A percentile compares a stretch with the other conserved stretches of the same genome.
Conservation (phyloP, 2,888 invertebrate genomes). For the Parnassius mnemosyne region DNA sequence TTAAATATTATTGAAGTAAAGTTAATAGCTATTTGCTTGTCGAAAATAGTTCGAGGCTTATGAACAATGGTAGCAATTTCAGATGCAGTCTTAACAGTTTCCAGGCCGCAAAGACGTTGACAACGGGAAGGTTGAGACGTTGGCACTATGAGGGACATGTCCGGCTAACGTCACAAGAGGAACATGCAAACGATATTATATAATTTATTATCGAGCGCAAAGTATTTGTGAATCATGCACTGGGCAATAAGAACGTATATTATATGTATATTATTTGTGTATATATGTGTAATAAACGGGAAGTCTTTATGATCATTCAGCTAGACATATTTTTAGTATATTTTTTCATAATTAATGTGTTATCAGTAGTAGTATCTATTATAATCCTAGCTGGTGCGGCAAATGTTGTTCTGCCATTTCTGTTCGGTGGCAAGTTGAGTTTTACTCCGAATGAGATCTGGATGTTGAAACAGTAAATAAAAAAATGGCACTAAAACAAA, state of each 20-base stretch:
- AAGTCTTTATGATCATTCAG: no score
- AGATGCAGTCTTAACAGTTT: slow-evolving; percentile 51
- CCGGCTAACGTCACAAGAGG: slow-evolving; percentile 54
- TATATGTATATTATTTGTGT: background rate
- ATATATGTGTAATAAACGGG: no score
- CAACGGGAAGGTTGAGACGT: slow-evolving; percentile 50
- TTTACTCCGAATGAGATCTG: no score
- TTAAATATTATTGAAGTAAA: no score
- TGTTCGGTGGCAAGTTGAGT: no score
- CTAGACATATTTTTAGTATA: no score
- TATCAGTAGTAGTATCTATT: no score
- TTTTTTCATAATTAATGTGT: no score
- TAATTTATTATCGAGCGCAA: slow-evolving; percentile 46
- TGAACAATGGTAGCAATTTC: slow-evolving; percentile 37
- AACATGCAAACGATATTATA: slow-evolving; percentile 50
- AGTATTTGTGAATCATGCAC: slow-evolving; percentile 28
- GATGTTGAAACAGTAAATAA: no score
- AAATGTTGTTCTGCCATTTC: no score
- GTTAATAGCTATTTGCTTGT: background rate
- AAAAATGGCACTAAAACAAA: no score
- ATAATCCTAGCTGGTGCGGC: no score
- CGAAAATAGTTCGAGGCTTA: slow-evolving; percentile 2
- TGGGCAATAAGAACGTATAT: background rate
- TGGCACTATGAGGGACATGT: slow-evolving; percentile 56
- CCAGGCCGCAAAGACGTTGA: slow-evolving; percentile 54